These are phyloP conservation scores for Machimus rusticus DNA, from an alignment of 2,888 invertebrate species.

Conservation along the genomic window DNA sequence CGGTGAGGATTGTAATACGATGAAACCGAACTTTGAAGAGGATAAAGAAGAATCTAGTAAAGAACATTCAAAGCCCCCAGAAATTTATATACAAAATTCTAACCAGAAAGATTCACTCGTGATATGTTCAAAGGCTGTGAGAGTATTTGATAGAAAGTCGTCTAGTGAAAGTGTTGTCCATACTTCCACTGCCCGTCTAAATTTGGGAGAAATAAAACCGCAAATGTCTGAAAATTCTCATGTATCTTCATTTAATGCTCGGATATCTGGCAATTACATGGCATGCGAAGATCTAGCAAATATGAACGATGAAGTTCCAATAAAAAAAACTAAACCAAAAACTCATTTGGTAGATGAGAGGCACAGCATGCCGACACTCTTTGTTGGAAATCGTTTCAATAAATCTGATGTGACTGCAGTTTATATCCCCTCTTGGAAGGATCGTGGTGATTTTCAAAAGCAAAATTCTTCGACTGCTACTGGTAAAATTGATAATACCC, in stretches of 20 bases:
- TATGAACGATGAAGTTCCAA: constrained; percentile 69
- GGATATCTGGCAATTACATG: constrained; percentile 66
- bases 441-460: constrained; percentile 56
- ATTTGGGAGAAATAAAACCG: constrained; percentile 58
- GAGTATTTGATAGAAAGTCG: constrained; percentile 55
- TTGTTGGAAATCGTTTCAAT: constrained; percentile 69
- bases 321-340: constrained; percentile 59
- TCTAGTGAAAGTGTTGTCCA: constrained; percentile 59
- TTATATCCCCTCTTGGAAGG: constrained; percentile 66
- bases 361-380: constrained; percentile 73
- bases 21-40: constrained; percentile 41
- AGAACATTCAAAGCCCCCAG: background rate
- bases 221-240: constrained; percentile 71
- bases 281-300: constrained; percentile 75
- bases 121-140: constrained; percentile 59
- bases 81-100: background rate
- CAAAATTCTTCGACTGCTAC: constrained; percentile 54
- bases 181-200: constrained; percentile 64
- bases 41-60: constrained; percentile 51
- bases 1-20: constrained; percentile 51
- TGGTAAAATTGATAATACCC: background rate
- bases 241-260: constrained; percentile 67
- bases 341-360: constrained; percentile 61
- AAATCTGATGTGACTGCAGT: constrained; percentile 66
- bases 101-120: constrained; percentile 58